Evolutionary conservation across 2,797 vertebrate species (phyloP).

Genomic region (Tauraco hartlaubi): DNA sequence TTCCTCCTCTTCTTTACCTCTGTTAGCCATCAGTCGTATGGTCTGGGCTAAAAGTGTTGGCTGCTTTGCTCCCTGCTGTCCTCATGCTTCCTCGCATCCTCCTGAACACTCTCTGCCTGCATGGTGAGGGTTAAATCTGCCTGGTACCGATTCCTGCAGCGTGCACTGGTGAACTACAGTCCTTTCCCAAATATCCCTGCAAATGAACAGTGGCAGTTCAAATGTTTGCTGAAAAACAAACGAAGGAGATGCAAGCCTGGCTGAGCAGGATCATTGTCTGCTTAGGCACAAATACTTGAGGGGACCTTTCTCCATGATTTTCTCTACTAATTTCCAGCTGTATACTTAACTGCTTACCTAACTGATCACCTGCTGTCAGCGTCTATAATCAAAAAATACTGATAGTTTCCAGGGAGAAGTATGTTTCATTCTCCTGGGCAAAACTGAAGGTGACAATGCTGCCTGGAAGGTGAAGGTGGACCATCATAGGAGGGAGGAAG

Average conservation of each 20-base stretch:
- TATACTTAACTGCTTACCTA: not conserved
- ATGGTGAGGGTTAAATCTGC: not conserved
- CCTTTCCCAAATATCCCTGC: not conserved
- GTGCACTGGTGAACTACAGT: not conserved
- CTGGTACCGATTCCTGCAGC: not conserved
- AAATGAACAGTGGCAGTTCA: not conserved
- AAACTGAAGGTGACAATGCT: not conserved
- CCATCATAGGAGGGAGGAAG: not conserved
- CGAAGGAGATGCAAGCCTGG: not conserved
- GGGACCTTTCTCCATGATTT: not conserved
- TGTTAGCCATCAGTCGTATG: rapidly evolving
- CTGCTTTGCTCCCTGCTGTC: not conserved
- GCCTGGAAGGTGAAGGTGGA: not conserved
- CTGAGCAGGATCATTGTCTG: not conserved
- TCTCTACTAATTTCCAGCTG: not conserved
- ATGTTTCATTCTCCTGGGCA: not conserved
- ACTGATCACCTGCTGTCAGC: not conserved
- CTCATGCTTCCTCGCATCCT: not conserved
- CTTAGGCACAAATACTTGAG: not conserved
- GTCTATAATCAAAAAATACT: not conserved
- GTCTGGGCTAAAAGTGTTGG: not conserved
- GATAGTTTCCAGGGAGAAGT: not conserved
- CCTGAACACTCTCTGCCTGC: rapidly evolving
- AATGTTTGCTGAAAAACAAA: conserved; percentile 24
- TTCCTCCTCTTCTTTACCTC: not conserved